Percentiles rank a stretch among this genome's conserved stretches.
Evolutionary conservation across 2,113 vertebrate species (phyloP).

Genomic region (Garra rufa): DNA sequence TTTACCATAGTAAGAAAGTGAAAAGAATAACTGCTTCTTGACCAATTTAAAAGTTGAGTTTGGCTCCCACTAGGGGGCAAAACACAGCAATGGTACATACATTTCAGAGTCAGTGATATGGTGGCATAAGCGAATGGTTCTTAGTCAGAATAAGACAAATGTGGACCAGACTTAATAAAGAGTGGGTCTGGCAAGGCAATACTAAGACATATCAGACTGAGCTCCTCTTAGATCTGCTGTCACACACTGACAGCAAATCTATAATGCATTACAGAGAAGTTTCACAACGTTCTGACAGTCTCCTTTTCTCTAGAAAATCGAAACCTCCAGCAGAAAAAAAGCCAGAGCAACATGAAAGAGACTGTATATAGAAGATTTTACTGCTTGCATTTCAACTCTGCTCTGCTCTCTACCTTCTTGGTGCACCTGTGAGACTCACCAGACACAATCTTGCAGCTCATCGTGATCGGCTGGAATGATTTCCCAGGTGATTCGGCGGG

Average conservation of each 20-base stretch:
- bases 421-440: slow-evolving; percentile 74
- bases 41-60: not conserved
- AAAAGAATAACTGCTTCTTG: not conserved
- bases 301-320: slow-evolving; percentile 10
- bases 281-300: slow-evolving; percentile 1
- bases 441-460: slow-evolving; percentile 99
- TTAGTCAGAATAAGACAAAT: not conserved
- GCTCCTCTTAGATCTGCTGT: slow-evolving; percentile 4
- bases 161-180: not conserved
- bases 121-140: not conserved
- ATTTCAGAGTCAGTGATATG: not conserved
- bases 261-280: slow-evolving; percentile 16
- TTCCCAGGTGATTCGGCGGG: slow-evolving; percentile 94
- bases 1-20: not conserved
- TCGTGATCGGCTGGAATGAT: slow-evolving; percentile 97
- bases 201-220: not conserved
- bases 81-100: not conserved
- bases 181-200: not conserved
- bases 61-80: not conserved
- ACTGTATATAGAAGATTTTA: not conserved
- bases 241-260: slow-evolving; percentile 3
- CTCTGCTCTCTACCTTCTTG: not conserved
- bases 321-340: not conserved
- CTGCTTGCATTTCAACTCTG: slow-evolving; percentile 8
- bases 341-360: not conserved